A percentile compares a stretch with the other conserved stretches of the same genome.
Conservation (phyloP, 2,888 invertebrate genomes). For the Scaptomyza caliginosa region DNA sequence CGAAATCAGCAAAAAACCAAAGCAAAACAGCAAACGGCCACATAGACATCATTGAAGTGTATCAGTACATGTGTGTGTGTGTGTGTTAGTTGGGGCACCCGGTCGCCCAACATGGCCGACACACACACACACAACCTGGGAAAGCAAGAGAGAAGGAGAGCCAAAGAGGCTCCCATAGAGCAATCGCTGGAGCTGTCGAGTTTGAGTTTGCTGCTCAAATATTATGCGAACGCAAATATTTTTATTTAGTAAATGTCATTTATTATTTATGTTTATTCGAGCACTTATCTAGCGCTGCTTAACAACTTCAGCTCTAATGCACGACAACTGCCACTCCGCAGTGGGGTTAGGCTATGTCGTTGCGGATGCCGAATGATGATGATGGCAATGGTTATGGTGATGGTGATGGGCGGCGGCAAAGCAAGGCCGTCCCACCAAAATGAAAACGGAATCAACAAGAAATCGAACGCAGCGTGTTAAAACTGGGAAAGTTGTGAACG, state of each 20-base stretch:
- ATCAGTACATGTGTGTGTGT: constrained; percentile 43
- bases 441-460: constrained; percentile 77
- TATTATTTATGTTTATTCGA: constrained; percentile 83
- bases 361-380: neutral
- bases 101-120: constrained; percentile 53
- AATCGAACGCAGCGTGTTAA: constrained; percentile 55
- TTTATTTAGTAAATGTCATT: constrained; percentile 83
- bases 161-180: constrained; percentile 66
- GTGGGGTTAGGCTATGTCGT: constrained; percentile 17
- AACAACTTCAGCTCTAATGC: constrained; percentile 79
- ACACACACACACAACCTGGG: constrained; percentile 27
- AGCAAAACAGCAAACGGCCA: constrained; percentile 46
- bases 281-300: constrained; percentile 83
- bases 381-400: constrained; percentile 8
- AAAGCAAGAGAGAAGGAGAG: constrained; percentile 33
- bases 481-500: constrained; percentile 18
- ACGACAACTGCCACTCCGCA: constrained; percentile 42
- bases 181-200: constrained; percentile 69
- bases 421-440: constrained; percentile 68
- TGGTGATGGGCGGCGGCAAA: constrained; percentile 30
- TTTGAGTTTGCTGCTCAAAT: constrained; percentile 82
- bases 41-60: constrained; percentile 38
- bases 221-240: constrained; percentile 83
- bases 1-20: constrained; percentile 71
- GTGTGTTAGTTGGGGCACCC: constrained; percentile 55